Base-by-base conservation (phyloP, 2,888 invertebrate species). In the Saturnia pavonia region DNA sequence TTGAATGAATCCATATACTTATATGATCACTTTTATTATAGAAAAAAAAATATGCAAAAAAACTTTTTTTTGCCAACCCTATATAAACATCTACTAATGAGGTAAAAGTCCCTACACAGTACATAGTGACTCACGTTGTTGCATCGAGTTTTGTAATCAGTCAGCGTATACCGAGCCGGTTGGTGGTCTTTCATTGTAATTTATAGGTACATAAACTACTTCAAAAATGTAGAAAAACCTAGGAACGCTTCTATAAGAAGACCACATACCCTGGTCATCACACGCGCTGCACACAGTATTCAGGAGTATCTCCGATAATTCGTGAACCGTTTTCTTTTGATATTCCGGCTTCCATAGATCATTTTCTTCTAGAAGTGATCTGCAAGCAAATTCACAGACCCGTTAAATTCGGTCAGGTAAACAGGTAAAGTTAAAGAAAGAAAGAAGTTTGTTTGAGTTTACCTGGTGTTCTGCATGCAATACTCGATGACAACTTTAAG, bases 201-300 rank as follows among this genome's bases (percentile, higher is more conserved):
- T 34, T 34, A 34, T 34, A 34, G 2, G 6, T 34, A 34, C 3
- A 6, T 34, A 34, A 34, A 34, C 6, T 34, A 34, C 3, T 34
- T 34, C 34, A 34, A 2, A 4, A 34, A 34, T 34, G 6, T 34
- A 34, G 34, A 6, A 34, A 34, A 34, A 34, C 3, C 34, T 34
- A 16, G n/a, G n/a, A n/a, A n/a, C 7, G 4, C 14, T n/a, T 51
- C 7, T 51, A 51, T 22, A 65, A 42, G 34, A 57, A 69, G 34
- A 70, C 2, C 2, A 7, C 68, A 73, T 74, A 91, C 92, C 92
- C 77, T 89, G 85, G 54, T 74, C 80, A 42, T 91, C 88, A 11
- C 72, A 82, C 70, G 81, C 70, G 0, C 74, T 75, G 54, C 84
- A 82, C 9, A 90, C 75, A 4, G 80, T 60, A 0, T 76, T 72